A percentile compares a stretch with the other conserved stretches of the same genome.
phyloP scores from a whole-genome alignment of 2,888 invertebrate species.

The Melieria omissa region DNA sequence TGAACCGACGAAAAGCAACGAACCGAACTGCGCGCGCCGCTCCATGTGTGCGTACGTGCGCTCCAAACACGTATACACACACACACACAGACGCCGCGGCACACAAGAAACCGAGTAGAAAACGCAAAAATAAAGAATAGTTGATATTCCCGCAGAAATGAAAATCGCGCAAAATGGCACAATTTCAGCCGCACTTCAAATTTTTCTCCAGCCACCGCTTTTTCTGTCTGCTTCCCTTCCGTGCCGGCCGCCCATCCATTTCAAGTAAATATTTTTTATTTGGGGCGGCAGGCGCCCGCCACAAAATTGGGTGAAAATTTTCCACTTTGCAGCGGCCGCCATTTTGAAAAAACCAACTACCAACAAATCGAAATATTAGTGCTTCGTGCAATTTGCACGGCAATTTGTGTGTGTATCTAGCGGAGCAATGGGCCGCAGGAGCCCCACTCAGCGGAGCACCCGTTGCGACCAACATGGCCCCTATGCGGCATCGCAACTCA shows the following conservation, averaged over 20 bases:
- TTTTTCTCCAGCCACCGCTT: not conserved
- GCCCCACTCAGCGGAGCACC: constrained; percentile 36
- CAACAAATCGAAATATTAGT: constrained; percentile 21
- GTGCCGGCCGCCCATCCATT: not conserved
- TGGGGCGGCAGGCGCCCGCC: constrained; percentile 11
- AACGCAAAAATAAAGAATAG: constrained; percentile 17
- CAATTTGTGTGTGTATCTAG: constrained; percentile 38
- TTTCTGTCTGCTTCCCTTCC: not conserved
- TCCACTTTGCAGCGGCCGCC: constrained; percentile 39
- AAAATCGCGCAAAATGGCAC: not conserved
- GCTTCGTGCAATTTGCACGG: constrained; percentile 14
- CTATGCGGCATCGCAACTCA: too few relatives aligned
- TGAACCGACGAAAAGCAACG: constrained; percentile 16
- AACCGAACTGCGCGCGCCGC: constrained; percentile 8
- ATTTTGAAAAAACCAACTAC: constrained; percentile 43
- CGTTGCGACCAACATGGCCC: not conserved
- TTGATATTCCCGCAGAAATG: constrained; percentile 2
- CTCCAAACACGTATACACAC: constrained; percentile 40
- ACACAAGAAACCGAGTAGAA: constrained; percentile 10
- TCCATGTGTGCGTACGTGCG: not conserved
- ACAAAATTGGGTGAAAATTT: constrained; percentile 23
- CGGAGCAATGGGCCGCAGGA: constrained; percentile 30
- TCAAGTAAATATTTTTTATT: not conserved
- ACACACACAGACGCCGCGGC: constrained; percentile 27
- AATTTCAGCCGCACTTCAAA: not conserved